Percentiles rank a stretch among this genome's conserved stretches.
These are phyloP conservation scores for Dynastes maya DNA, from an alignment of 2,888 invertebrate species.

Conservation along the genomic window DNA sequence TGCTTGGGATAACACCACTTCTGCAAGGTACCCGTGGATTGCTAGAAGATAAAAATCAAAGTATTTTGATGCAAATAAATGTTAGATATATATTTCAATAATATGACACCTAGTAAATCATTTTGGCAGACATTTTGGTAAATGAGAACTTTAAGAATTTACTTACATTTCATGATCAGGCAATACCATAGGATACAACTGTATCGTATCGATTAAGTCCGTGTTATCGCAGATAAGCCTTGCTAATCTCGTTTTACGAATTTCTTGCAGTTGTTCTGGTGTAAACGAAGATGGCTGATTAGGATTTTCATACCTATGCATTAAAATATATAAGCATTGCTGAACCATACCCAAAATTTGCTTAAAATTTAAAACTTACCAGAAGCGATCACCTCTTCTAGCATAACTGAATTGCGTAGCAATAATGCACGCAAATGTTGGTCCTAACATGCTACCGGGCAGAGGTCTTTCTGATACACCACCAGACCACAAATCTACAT, in stretches of 20 bases:
- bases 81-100: too few species aligned
- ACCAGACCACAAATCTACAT: slow-evolving; percentile 96
- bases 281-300: slow-evolving; percentile 94
- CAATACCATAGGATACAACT: slow-evolving; percentile 92
- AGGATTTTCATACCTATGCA: slow-evolving; percentile 84
- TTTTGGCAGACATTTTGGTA: not conserved
- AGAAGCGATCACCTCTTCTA: slow-evolving; percentile 92
- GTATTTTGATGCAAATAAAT: not conserved
- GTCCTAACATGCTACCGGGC: slow-evolving; percentile 93
- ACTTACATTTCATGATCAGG: slow-evolving; percentile 95
- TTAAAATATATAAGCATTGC: not conserved
- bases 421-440: slow-evolving; percentile 94
- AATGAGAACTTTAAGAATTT: not conserved
- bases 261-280: slow-evolving; percentile 87
- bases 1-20: slow-evolving; percentile 88
- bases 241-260: slow-evolving; percentile 86
- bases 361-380: slow-evolving; percentile 71
- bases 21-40: slow-evolving; percentile 95
- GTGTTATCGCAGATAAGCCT: slow-evolving; percentile 93
- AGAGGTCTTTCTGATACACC: slow-evolving; percentile 93
- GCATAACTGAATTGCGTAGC: slow-evolving; percentile 94
- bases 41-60: slow-evolving; percentile 71
- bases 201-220: slow-evolving; percentile 91
- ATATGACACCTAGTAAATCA: too few species aligned
- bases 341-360: not conserved